Evolutionary conservation across 2,888 invertebrate species (phyloP).

Genomic region (Leucoptera coffeella): DNA sequence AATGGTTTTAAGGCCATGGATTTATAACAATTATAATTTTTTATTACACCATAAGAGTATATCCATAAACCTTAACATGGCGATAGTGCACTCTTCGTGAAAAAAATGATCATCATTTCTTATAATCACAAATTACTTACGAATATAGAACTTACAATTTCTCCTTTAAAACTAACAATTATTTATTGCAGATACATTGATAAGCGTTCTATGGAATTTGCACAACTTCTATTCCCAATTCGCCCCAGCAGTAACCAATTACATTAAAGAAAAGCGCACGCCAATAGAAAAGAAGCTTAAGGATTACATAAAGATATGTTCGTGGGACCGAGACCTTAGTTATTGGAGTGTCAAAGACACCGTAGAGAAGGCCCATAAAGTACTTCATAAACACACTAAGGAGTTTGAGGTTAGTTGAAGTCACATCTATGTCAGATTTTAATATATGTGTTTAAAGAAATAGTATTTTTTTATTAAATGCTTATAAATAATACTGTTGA

Average conservation of each 20-base stretch:
- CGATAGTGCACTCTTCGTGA: too few relatives aligned
- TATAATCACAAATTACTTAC: too few relatives aligned
- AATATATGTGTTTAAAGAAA: neutral
- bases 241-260: constrained; percentile 52
- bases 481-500: too few relatives aligned
- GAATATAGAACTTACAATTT: too few relatives aligned
- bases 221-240: constrained; percentile 83
- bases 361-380: constrained; percentile 81
- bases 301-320: constrained; percentile 90
- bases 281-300: constrained; percentile 90
- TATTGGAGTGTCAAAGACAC: constrained; percentile 91
- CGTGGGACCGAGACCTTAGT: constrained; percentile 91
- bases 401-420: constrained; percentile 72
- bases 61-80: too few relatives aligned
- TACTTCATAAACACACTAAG: constrained; percentile 78
- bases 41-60: too few relatives aligned
- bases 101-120: too few relatives aligned
- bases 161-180: too few relatives aligned
- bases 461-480: neutral
- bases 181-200: too few relatives aligned
- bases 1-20: too few relatives aligned
- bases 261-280: constrained; percentile 61
- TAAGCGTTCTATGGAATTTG: constrained; percentile 75
- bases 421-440: too few relatives aligned
- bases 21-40: too few relatives aligned